phyloP scores from a whole-genome alignment of 2,113 vertebrate species.

The Cyanistes caeruleus region DNA sequence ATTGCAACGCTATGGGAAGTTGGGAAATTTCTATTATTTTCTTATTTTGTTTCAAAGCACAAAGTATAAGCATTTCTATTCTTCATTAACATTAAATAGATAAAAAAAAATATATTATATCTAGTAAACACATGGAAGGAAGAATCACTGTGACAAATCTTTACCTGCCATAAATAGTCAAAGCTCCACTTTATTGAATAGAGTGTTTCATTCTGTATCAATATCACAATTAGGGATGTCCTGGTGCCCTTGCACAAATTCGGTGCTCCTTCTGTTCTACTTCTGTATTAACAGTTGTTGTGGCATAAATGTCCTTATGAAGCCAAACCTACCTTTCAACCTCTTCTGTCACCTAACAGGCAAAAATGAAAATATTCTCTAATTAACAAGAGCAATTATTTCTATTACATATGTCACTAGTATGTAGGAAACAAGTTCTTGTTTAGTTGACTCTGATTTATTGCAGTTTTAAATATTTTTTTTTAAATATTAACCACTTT shows the following conservation, averaged over 20 bases:
- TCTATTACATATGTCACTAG: not conserved
- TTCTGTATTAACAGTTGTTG: not conserved
- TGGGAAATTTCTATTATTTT: not conserved
- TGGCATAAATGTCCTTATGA: not conserved
- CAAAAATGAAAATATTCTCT: not conserved
- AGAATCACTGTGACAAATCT: not conserved
- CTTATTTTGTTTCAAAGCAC: not conserved
- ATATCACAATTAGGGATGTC: not conserved
- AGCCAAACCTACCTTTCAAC: not conserved
- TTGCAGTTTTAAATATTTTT: not conserved
- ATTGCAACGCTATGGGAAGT: not conserved
- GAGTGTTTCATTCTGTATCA: not conserved
- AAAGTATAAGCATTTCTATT: not conserved
- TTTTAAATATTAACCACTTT: not conserved
- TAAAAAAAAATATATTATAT: not conserved
- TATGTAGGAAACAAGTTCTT: not conserved
- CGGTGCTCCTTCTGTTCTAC: not conserved
- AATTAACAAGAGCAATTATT: not conserved
- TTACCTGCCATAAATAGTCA: not conserved
- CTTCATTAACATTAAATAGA: not conserved
- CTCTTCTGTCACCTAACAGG: not conserved
- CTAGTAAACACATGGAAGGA: not conserved
- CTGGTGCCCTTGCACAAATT: not conserved
- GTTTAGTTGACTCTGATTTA: rapidly evolving
- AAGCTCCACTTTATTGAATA: not conserved